Percentiles rank a stretch among this genome's conserved stretches.
Evolutionary conservation across 2,888 invertebrate genomes (phyloP).

Genomic region (Priocnemis perturbator): DNA sequence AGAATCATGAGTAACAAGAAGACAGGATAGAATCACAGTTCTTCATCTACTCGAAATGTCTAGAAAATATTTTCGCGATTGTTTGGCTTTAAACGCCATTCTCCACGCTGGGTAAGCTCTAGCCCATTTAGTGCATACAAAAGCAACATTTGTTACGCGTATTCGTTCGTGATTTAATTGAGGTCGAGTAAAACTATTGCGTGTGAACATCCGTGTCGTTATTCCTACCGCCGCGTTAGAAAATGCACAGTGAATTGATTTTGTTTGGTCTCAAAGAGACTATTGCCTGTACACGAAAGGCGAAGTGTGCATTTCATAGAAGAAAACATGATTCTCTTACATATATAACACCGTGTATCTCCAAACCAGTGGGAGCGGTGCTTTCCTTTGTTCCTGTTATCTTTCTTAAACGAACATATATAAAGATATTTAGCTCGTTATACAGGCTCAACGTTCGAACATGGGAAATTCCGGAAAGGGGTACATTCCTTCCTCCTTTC

Average conservation of each 20-base stretch:
- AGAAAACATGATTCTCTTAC: conserved; percentile 37
- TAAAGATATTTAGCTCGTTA: conserved; percentile 45
- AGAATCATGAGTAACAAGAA: conserved; percentile 60
- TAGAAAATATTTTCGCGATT: conserved; percentile 17
- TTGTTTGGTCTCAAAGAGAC: conserved; percentile 1
- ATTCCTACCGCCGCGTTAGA: conserved; percentile 22
- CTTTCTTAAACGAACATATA: conserved; percentile 44
- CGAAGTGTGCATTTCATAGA: conserved; percentile 38
- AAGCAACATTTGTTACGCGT: not conserved
- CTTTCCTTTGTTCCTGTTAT: conserved; percentile 10
- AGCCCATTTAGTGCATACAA: not conserved
- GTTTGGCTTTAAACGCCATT: conserved; percentile 19
- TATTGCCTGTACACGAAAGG: conserved; percentile 31
- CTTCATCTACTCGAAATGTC: conserved; percentile 17
- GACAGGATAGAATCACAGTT: conserved; percentile 46
- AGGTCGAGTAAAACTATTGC: conserved; percentile 43
- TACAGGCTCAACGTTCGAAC: conserved; percentile 45
- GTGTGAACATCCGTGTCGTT: conserved; percentile 37
- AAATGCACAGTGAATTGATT: conserved; percentile 19
- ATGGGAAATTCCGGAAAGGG: conserved; percentile 37
- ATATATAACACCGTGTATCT: conserved; percentile 32
- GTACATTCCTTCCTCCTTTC: conserved; percentile 18
- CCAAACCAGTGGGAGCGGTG: conserved; percentile 33
- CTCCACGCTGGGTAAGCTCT: not conserved
- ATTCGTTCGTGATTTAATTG: conserved; percentile 2